These are phyloP conservation scores for Hartigia nigra DNA, from an alignment of 2,888 invertebrate species.

Conservation along the genomic window DNA sequence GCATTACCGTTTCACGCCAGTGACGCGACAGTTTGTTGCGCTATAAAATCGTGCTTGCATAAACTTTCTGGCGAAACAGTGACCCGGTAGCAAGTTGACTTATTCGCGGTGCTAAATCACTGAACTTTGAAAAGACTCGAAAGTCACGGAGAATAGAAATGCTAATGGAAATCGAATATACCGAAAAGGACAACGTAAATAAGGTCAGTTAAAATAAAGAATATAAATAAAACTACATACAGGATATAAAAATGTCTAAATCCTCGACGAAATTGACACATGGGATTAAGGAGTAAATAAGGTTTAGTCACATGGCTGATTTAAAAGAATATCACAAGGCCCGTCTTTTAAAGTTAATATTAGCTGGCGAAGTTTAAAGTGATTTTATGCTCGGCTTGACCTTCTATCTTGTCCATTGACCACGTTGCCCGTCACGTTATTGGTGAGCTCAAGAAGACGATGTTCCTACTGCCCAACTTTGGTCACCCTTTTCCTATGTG, in stretches of 20 bases:
- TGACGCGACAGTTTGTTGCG: constrained; percentile 50
- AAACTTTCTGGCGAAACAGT: constrained; percentile 49
- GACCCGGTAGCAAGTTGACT: constrained; percentile 17
- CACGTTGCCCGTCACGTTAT: background rate
- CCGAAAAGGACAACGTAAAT: background rate
- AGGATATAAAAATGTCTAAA: background rate
- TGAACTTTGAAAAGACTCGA: constrained; percentile 44
- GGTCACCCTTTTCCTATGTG: background rate
- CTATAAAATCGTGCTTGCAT: constrained; percentile 49
- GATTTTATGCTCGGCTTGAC: constrained; percentile 51
- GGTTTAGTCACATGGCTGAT: background rate
- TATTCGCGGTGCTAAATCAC: constrained; percentile 40
- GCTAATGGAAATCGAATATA: background rate
- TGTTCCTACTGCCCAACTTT: background rate
- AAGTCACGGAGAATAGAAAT: background rate
- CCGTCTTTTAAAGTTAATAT: constrained; percentile 52
- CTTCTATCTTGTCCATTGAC: constrained; percentile 36
- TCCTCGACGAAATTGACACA: background rate
- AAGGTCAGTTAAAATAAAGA: background rate
- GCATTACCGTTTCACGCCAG: constrained; percentile 53
- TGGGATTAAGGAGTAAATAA: background rate
- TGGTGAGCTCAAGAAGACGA: background rate
- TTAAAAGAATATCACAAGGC: constrained; percentile 14
- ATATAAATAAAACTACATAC: background rate
- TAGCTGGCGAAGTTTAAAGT: constrained; percentile 56